phyloP scores from a whole-genome alignment of 2,888 invertebrate species.

The Eupithecia subumbrata region DNA sequence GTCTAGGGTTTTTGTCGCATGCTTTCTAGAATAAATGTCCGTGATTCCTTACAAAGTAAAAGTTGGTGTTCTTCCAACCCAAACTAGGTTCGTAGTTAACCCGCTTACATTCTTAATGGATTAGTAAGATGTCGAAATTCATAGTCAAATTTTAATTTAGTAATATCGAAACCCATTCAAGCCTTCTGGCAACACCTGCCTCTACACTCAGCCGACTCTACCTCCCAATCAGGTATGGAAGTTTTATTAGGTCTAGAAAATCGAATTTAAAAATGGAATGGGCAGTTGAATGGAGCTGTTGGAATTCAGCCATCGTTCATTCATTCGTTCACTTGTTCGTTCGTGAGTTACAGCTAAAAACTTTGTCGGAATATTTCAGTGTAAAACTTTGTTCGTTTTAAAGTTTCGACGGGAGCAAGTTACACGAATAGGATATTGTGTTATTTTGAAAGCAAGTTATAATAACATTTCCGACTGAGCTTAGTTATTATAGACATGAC shows the following conservation, averaged over 20 bases:
- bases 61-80: too few relatives aligned
- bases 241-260: constrained; percentile 36
- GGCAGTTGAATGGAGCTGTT: constrained; percentile 2
- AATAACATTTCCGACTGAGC: background rate
- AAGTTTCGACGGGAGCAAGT: background rate
- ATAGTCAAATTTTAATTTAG: background rate
- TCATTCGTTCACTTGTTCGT: constrained; percentile 7
- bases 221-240: constrained; percentile 30
- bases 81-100: too few relatives aligned
- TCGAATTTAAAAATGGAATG: constrained; percentile 22
- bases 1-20: too few relatives aligned
- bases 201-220: constrained; percentile 15
- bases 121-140: background rate
- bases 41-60: too few relatives aligned
- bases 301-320: constrained; percentile 15
- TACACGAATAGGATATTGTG: background rate
- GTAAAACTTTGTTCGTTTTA: constrained; percentile 7
- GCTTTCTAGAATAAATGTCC: too few relatives aligned
- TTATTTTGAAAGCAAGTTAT: background rate
- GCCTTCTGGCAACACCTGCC: background rate
- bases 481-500: background rate
- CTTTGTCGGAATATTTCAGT: constrained; percentile 6
- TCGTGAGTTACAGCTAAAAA: constrained; percentile 1
- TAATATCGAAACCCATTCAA: background rate
- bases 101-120: too few relatives aligned